Evolutionary conservation across 2,113 vertebrate genomes (phyloP), one percentile per base, ranked within the genome.

Genomic region (Pollimyrus isidori): DNA sequence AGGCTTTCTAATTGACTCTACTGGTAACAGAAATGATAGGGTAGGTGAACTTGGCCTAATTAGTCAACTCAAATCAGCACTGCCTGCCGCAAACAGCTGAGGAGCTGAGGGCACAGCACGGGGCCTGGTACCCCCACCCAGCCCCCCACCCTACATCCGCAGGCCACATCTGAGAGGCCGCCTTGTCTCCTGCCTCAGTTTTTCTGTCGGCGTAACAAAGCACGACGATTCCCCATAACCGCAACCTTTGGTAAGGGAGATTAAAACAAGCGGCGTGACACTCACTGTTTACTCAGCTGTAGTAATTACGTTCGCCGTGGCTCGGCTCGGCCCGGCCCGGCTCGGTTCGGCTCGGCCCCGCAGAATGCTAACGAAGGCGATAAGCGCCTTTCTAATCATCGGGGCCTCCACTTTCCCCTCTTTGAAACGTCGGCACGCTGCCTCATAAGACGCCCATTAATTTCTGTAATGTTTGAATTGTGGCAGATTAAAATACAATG

Each of bases 381-480:
- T 96, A 96, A 97, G 96, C 94, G 96, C 95, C 95, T 94, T 96
- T 92, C 94, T 94, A 92, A 95, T 95, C 94, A 95, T 95, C 94
- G 89, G 92, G 91, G 88, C 92, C 95, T 95, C 96, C 96, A 96
- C 96, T 97, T 97, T 94, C 30, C 95, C 95, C 96, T 96, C 96
- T 98, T 97, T 97, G 96, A 97, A 97, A 97, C 94, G 87, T 92
- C 96, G 80, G 95, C 30, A 95, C 94, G 95, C 94, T 94, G 95
- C 95, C 97, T 96, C 95, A 96, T 96, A 96, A 96, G 97, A 96
- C 95, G 96, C 94, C 91, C 96, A 96, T 96, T 96, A 95, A 97
- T 97, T 96, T 96, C 96, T 96, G 96, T 97, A 96, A 96, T 95
- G 91, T 96, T 96, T 96, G 95, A 95, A 96, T 96, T 96, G 95